Conservation (phyloP, 2,888 invertebrate species). For the Gastracanthus pulcherrimus region DNA sequence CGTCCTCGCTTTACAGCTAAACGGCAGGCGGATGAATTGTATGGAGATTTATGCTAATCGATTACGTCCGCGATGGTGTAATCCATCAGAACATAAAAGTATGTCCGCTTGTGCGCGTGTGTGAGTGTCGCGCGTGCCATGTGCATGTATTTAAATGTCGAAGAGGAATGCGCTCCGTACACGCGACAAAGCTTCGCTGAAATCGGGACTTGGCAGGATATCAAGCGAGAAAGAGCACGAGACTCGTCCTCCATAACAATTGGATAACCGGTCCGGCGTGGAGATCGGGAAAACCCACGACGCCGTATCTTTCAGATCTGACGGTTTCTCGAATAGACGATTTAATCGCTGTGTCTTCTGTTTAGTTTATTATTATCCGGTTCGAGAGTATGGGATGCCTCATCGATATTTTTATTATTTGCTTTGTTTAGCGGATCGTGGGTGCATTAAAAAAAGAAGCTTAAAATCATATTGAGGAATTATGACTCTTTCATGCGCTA, state of each 20-base stretch:
- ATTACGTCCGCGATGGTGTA: conserved; percentile 30
- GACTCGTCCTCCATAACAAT: conserved; percentile 19
- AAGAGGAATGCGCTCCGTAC: conserved; percentile 6
- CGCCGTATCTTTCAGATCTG: background rate
- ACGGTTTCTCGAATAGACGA: conserved; percentile 9
- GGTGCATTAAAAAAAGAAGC: background rate
- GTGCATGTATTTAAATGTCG: conserved; percentile 4
- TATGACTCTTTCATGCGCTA: background rate
- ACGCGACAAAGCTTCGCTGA: background rate
- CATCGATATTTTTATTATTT: conserved; percentile 34
- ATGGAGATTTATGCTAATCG: conserved; percentile 58
- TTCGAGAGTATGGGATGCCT: background rate
- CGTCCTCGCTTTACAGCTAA: conserved; percentile 12
- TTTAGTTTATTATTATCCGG: conserved; percentile 16
- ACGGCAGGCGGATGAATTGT: conserved; percentile 49
- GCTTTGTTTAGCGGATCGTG: conserved; percentile 11
- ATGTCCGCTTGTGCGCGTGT: background rate
- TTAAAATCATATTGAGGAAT: background rate
- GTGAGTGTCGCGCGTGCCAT: no score
- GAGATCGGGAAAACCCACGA: conserved; percentile 33
- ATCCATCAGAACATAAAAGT: conserved; percentile 18
- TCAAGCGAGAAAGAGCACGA: background rate
- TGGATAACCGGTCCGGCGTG: conserved; percentile 14
- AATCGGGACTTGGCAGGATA: background rate
- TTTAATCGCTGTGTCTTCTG: background rate